These are phyloP conservation scores for Mesodorylaimus sp. DNA, from an alignment of 2,888 invertebrate species.

Conservation along the genomic window DNA sequence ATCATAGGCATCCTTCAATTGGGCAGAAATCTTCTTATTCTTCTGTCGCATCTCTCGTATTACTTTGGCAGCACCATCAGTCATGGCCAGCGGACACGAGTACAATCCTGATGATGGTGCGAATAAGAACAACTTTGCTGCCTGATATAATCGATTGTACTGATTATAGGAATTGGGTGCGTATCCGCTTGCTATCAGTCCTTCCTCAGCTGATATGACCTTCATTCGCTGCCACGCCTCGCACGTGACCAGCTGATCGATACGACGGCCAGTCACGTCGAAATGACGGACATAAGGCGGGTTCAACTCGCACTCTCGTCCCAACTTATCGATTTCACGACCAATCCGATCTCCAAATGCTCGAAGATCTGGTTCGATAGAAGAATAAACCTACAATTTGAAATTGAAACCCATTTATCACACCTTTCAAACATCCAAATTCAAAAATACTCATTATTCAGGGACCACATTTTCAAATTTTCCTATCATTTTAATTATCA, in stretches of 20 bases:
- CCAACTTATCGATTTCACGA: constrained; percentile 35
- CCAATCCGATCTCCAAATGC: constrained; percentile 38
- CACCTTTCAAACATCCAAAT: too few relatives aligned
- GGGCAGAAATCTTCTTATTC: not conserved
- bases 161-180: constrained; percentile 17
- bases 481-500: too few relatives aligned
- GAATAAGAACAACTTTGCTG: constrained; percentile 38
- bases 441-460: too few relatives aligned
- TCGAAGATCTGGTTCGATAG: constrained; percentile 29
- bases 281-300: constrained; percentile 36
- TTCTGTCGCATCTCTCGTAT: constrained; percentile 28
- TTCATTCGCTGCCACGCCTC: constrained; percentile 39
- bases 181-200: constrained; percentile 38
- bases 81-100: constrained; percentile 43
- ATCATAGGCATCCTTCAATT: constrained; percentile 22
- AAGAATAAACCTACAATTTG: not conserved
- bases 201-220: constrained; percentile 39
- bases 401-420: not conserved
- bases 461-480: too few relatives aligned
- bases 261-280: constrained; percentile 37
- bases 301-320: constrained; percentile 36
- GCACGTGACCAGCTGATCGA: constrained; percentile 37
- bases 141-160: constrained; percentile 35
- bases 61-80: constrained; percentile 42
- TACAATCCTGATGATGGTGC: constrained; percentile 39